These are phyloP conservation scores for Aptenodytes patagonicus DNA, from an alignment of 2,113 vertebrate species.

Conservation along the genomic window DNA sequence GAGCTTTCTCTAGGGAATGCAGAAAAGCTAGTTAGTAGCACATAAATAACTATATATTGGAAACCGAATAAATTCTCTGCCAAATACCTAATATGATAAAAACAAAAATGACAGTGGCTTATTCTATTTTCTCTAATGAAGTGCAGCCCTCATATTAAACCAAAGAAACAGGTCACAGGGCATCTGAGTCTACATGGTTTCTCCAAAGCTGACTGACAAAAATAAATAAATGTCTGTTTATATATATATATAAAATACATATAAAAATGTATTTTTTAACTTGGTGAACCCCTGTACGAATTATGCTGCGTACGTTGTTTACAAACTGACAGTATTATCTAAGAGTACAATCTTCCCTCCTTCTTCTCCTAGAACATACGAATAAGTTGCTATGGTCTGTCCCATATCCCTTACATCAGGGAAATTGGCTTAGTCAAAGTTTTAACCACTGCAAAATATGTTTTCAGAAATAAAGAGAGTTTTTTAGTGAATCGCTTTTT, in stretches of 20 bases:
- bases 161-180: constrained; percentile 4
- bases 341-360: neutral
- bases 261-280: neutral
- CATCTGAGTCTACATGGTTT: neutral
- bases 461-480: neutral
- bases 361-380: neutral
- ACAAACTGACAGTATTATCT: neutral
- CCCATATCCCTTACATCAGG: neutral
- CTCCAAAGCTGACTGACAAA: constrained; percentile 15
- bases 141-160: neutral
- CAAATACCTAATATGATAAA: constrained; percentile 54
- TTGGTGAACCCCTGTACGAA: neutral
- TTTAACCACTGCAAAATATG: neutral
- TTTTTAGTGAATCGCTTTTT: neutral
- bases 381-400: neutral
- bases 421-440: neutral
- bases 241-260: too few species aligned
- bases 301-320: neutral
- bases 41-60: constrained; percentile 64
- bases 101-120: constrained; percentile 59
- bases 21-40: constrained; percentile 47
- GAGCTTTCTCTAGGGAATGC: constrained; percentile 60
- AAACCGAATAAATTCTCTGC: constrained; percentile 65
- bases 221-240: neutral
- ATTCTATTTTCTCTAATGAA: constrained; percentile 62